Evolutionary conservation across 1,140 invertebrate genomes (phyloP), one percentile per base, ranked within the genome.

Genomic region (Formica exsecta): DNA sequence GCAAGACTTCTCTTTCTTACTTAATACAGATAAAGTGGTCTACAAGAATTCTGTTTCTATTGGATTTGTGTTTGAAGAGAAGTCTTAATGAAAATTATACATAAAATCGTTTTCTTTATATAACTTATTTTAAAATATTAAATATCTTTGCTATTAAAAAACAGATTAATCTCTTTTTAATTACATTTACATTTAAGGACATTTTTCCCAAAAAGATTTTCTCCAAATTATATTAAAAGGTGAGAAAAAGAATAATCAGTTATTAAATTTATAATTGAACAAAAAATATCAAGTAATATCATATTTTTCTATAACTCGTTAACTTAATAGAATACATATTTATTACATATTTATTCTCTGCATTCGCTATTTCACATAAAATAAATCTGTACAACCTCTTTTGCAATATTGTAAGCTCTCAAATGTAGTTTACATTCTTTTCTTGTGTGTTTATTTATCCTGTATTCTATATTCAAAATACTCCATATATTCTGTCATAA

Each of bases 401-500:
- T 8, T 25, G 0, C 1, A 32, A 9, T 68, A 4, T 13, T 51
- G 48, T 51, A 51, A 48, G 16, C 4, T 51, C n/a, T 51, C n/a
- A 25, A 25, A 22, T 22, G 11, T 11, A 71, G 7, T n/a, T 25
- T 51, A 16, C 16, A 25, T 68, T 61, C 4, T 25, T 75, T 13
- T 22, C 36, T 41, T 22, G n/a, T 5, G 9, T 51, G 32, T 79
- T 65, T 41, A 71, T 75, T 75, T 81, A 86, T 88, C 65, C 59
- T 38, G 29, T n/a, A 65, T 68, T 36, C 11, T 62, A 44, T 54
- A 51, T 41, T 86, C 51, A 16, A 71, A 66, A 36, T 73, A 54
- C 48, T 44, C 48, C 16, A 65, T 36, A 59, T 70, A 89, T 64
- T 75, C 74, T 79, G 59, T 73, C 41, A 48, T 32, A 62, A 87